Evolutionary conservation across 2,888 invertebrate species (phyloP).

Genomic region (Cryptus viduatorius): DNA sequence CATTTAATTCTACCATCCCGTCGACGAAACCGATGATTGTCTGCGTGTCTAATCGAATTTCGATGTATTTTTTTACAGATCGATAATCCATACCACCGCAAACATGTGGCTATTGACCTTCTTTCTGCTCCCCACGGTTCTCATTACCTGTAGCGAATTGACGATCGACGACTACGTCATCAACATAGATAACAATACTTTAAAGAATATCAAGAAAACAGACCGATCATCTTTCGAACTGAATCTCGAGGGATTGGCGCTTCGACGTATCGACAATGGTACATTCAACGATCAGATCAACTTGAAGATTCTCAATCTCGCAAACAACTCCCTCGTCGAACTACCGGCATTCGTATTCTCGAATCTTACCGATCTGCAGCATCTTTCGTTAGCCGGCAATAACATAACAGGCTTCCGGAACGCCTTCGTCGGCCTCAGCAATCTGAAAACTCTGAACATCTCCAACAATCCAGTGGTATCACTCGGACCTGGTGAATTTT

Average conservation of each 20-base stretch:
- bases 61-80: too few species aligned
- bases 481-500: constrained; percentile 71
- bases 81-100: too few species aligned
- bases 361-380: constrained; percentile 72
- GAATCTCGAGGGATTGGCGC: constrained; percentile 69
- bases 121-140: too few species aligned
- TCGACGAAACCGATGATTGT: too few species aligned
- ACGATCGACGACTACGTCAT: constrained; percentile 54
- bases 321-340: constrained; percentile 70
- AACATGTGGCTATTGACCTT: too few species aligned
- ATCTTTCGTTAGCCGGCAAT: constrained; percentile 71
- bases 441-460: constrained; percentile 71
- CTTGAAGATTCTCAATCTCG: constrained; percentile 70
- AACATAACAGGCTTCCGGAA: constrained; percentile 15
- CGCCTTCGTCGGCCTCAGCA: constrained; percentile 70
- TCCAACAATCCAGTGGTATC: constrained; percentile 71
- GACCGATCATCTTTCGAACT: constrained; percentile 33
- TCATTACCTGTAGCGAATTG: too few species aligned
- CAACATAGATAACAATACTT: constrained; percentile 66
- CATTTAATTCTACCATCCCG: too few species aligned
- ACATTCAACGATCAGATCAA: constrained; percentile 70
- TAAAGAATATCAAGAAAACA: constrained; percentile 58
- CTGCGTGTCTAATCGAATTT: too few species aligned
- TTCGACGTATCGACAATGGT: constrained; percentile 67
- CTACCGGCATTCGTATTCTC: constrained; percentile 75